Percentiles rank a stretch among this genome's conserved stretches.
Evolutionary conservation across 2,797 vertebrate species (phyloP).

Genomic region (Eleutherodactylus coqui): DNA sequence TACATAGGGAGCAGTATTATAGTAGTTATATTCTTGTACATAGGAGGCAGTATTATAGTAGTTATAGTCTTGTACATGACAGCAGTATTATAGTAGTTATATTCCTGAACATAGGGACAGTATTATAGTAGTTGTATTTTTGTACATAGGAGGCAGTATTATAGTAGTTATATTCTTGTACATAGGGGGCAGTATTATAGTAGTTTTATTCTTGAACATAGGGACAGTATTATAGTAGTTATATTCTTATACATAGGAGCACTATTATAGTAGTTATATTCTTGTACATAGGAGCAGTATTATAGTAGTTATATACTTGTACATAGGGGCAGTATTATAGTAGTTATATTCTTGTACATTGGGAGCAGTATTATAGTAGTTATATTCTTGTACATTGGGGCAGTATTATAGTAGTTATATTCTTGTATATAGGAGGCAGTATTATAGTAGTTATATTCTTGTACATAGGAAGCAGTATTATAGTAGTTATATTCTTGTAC

Average conservation of each 20-base stretch:
- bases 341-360: constrained; percentile 6
- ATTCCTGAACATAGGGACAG: neutral
- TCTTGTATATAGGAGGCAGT: constrained; percentile 6
- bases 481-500: constrained; percentile 3
- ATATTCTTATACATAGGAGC: neutral
- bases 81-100: constrained; percentile 11
- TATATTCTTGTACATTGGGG: neutral
- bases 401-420: neutral
- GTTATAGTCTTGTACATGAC: neutral
- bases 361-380: neutral
- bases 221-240: neutral
- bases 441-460: constrained; percentile 20
- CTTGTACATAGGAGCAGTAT: neutral
- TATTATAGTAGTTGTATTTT: neutral
- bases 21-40: constrained; percentile 3
- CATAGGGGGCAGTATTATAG: constrained; percentile 6
- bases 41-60: neutral
- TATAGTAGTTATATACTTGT: constrained; percentile 6
- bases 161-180: constrained; percentile 1
- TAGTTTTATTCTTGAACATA: constrained; percentile 9
- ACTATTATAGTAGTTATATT: constrained; percentile 7
- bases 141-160: neutral
- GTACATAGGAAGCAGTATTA: constrained; percentile 2
- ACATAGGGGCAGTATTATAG: constrained; percentile 4
- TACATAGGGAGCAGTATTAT: neutral